Conservation (phyloP, 1,140 invertebrate species). For the Drosophila kanapiae region DNA sequence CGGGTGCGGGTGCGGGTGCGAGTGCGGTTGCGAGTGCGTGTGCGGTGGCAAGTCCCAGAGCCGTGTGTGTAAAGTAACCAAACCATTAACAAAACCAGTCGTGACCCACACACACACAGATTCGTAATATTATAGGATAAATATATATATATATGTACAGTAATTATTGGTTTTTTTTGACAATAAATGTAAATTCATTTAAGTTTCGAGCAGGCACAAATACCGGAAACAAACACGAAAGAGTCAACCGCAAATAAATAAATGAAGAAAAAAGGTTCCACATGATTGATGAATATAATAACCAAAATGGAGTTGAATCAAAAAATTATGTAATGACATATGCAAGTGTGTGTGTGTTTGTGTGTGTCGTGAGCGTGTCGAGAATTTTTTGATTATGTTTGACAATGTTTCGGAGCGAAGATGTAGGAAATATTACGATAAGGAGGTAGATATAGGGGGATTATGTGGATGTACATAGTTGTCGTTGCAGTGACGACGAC, state of each 20-base stretch:
- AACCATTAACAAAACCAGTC: slow-evolving; percentile 72
- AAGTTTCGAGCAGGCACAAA: slow-evolving; percentile 68
- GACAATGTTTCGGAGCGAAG: slow-evolving; percentile 39
- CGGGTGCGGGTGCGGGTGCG: slow-evolving; percentile 27
- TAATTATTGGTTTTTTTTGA: slow-evolving; percentile 64
- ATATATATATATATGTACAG: slow-evolving; percentile 59
- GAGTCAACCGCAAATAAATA: slow-evolving; percentile 49
- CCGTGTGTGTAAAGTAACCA: slow-evolving; percentile 59
- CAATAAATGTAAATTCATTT: slow-evolving; percentile 77
- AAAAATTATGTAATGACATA: slow-evolving; percentile 73
- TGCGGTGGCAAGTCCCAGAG: slow-evolving; percentile 55
- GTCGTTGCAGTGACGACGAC: slow-evolving; percentile 56
- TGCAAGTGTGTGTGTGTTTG: slow-evolving; percentile 39
- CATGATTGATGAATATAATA: slow-evolving; percentile 76
- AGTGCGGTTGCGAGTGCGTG: slow-evolving; percentile 38
- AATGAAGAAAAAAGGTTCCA: slow-evolving; percentile 59
- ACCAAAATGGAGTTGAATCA: slow-evolving; percentile 56
- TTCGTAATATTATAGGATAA: slow-evolving; percentile 47
- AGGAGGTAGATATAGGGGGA: slow-evolving; percentile 37
- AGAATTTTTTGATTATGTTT: slow-evolving; percentile 70
- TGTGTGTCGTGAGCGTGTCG: slow-evolving; percentile 57
- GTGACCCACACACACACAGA: slow-evolving; percentile 63
- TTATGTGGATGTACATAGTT: slow-evolving; percentile 36
- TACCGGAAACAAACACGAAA: slow-evolving; percentile 76
- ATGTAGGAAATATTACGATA: slow-evolving; percentile 25